Base-by-base conservation (phyloP, 2,797 vertebrate species). In the Chelmon rostratus region DNA sequence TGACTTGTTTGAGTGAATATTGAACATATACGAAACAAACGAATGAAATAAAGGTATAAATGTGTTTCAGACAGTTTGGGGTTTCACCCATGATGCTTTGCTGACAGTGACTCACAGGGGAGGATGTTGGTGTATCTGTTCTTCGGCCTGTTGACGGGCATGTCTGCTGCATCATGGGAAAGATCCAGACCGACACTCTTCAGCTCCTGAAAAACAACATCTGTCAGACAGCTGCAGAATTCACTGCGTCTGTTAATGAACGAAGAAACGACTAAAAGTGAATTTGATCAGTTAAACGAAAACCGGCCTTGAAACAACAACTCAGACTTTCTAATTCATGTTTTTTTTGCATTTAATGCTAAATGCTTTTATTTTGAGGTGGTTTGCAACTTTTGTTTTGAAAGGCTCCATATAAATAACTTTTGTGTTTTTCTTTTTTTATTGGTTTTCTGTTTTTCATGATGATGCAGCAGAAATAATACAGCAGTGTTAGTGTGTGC, bases 61-160 rank as follows among this genome's bases (percentile, higher is more conserved):
- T 12, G 11, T 44, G 42, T 46, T 49, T 49, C 16, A 12, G 44
- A 40, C n/a, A 3, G 4, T 44, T 13, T 13, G 11, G 23, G 6
- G 25, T 19, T 25, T 37, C 47, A 19, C 68, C 73, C 69, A 42
- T 65, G 37, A 75, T 50, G 72, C 62, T 28, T 62, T 62, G 50
- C 25, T 21, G 31, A 16, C 9, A 1, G 31, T 5, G 42, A 94
- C 98, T 97, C 90, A 99, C 98, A 99, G 0, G 98, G 98, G 4
- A 99, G 95, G 91, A 99, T 99, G 82, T 99, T 99, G 70, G 98
- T 99, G 93, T 99, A 99, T 82, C 98, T 96, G 86, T 99, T 99
- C 95, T 99, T 99, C n/a, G 97, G 96, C 78, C 97, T 93, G 91
- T 99, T 99, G 88, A 97, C 89, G 0, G 97, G 97, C 52, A 99